phyloP scores from a whole-genome alignment of 2,797 vertebrate species.

The Pseudomugil gertrudae region DNA sequence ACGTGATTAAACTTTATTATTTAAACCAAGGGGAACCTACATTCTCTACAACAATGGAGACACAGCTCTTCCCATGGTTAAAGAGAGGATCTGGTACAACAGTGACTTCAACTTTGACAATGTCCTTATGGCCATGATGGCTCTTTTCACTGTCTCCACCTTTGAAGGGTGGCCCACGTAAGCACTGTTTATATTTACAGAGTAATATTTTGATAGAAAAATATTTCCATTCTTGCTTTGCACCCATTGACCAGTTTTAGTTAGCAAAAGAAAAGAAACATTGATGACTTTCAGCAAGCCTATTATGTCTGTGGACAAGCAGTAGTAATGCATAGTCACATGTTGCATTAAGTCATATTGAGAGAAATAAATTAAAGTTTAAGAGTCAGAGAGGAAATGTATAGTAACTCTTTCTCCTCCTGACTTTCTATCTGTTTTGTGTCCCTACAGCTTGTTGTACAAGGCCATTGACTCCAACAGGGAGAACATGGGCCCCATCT shows the following conservation, averaged over 20 bases:
- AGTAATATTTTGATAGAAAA: neutral
- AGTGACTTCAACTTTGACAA: conserved; percentile 99
- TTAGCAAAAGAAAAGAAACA: neutral
- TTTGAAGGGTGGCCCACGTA: conserved; percentile 99
- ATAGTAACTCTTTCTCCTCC: neutral
- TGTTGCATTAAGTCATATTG: neutral
- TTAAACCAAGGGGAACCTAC: conserved; percentile 87
- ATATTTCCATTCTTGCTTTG: neutral
- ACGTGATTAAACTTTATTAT: conserved; percentile 8
- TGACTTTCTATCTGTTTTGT: conserved; percentile 11
- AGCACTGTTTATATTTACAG: conserved; percentile 58
- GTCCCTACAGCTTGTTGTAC: conserved; percentile 87
- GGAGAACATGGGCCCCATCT: conserved; percentile 94
- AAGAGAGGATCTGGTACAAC: conserved; percentile 92
- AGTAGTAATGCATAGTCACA: neutral
- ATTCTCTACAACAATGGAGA: conserved; percentile 96
- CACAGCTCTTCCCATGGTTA: conserved; percentile 88
- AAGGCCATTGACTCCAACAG: conserved; percentile 96
- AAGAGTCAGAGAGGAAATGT: neutral
- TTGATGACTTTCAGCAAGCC: neutral
- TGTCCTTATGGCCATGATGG: conserved; percentile 98
- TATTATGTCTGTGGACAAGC: neutral
- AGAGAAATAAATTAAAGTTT: neutral
- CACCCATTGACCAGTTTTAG: neutral
- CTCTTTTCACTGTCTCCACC: conserved; percentile 97